These are phyloP conservation scores for Chloroceryle amazona DNA, from an alignment of 2,797 vertebrate genomes.

Conservation along the genomic window DNA sequence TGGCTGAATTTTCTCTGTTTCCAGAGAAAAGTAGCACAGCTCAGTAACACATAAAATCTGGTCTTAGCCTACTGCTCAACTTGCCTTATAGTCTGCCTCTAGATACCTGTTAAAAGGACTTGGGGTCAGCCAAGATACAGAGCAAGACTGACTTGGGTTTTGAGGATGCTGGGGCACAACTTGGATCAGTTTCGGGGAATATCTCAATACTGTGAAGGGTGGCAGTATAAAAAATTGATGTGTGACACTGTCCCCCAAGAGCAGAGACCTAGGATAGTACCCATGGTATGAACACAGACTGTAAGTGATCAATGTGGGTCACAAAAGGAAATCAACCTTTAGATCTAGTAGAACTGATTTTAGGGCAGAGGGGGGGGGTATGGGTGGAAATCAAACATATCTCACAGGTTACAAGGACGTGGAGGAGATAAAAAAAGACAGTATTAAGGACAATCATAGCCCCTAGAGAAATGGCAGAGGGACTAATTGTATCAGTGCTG, in stretches of 20 bases:
- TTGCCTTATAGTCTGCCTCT: neutral
- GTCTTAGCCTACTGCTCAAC: neutral
- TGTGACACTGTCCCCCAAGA: neutral
- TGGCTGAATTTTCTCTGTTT: neutral
- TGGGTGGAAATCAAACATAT: neutral
- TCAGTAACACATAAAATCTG: neutral
- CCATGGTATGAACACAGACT: neutral
- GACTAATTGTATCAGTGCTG: neutral
- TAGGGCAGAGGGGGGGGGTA: neutral
- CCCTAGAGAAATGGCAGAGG: neutral
- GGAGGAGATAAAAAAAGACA: neutral
- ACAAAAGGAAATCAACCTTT: neutral
- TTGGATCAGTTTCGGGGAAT: neutral
- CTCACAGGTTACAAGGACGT: neutral
- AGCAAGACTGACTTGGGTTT: neutral
- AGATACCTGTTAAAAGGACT: fast-evolving
- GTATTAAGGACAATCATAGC: neutral
- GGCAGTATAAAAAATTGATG: neutral
- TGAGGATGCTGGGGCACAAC: neutral
- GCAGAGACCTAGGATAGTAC: neutral
- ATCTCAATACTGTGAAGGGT: neutral
- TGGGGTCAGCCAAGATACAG: neutral
- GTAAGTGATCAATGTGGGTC: neutral
- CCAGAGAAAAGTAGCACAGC: neutral
- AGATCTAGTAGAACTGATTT: neutral